phyloP scores from a whole-genome alignment of 1,140 invertebrate species.

The Lysiphlebus fabarum region DNA sequence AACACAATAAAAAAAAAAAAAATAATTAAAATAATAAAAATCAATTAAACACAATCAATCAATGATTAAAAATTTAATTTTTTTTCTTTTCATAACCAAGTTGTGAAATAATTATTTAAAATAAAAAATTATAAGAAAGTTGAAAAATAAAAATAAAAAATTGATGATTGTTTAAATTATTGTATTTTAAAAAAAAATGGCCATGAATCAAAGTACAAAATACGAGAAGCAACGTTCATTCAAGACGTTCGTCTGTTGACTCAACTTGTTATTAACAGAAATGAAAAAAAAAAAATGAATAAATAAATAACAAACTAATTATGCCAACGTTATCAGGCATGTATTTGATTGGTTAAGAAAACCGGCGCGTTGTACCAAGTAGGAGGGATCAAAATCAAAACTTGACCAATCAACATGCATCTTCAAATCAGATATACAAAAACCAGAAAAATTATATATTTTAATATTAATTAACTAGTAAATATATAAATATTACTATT shows the following conservation, averaged over 20 bases:
- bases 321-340: slow-evolving; percentile 46
- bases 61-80: too few species aligned
- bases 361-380: slow-evolving; percentile 22
- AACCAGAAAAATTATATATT: slow-evolving; percentile 41
- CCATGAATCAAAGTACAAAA: neutral
- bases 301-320: slow-evolving; percentile 42
- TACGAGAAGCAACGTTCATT: slow-evolving; percentile 7
- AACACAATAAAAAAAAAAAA: too few species aligned
- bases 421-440: slow-evolving; percentile 38
- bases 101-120: too few species aligned
- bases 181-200: slow-evolving; percentile 4
- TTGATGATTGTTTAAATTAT: neutral
- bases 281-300: too few species aligned
- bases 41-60: too few species aligned
- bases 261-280: slow-evolving; percentile 43
- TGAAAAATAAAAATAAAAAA: too few species aligned
- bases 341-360: slow-evolving; percentile 37
- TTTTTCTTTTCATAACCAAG: too few species aligned
- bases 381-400: slow-evolving; percentile 38
- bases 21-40: too few species aligned
- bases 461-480: too few species aligned
- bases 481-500: too few species aligned
- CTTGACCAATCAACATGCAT: slow-evolving; percentile 36
- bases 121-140: too few species aligned
- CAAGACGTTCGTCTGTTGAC: slow-evolving; percentile 15